Evolutionary conservation across 2,888 invertebrate genomes (phyloP), one percentile per base, ranked within the genome.

Genomic region (Candidula unifasciata): DNA sequence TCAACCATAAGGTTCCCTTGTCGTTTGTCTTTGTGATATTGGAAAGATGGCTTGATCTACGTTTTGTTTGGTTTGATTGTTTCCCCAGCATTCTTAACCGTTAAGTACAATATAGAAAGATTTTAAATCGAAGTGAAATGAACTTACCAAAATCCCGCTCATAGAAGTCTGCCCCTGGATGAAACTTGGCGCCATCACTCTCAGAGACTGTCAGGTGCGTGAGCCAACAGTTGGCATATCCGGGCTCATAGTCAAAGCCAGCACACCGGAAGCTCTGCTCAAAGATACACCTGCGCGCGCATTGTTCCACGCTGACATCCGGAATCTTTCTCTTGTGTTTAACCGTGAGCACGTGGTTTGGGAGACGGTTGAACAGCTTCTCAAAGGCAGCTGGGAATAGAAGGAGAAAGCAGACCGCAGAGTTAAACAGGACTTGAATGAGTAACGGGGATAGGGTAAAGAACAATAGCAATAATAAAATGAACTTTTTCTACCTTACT

Each of bases 331-430:
- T 87, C 81, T 91, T 90, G 84, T 92, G 92, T 35, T 87, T 87
- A 71, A 90, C 86, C 0, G 92, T 91, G 33, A 93, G 87, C 44
- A 91, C 90, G 86, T 93, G 93, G 80, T 91, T 91, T 21, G 92
- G 92, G 52, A 93, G 88, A 35, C 91, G 89, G 81, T 90, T 89
- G 87, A 92, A 93, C 13, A 91, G 84, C 69, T 90, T 90, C 66
- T 89, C 89, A 86, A 91, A 93, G 10, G 90, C 89, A 78, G 91
- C 93, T 93, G 89, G n/a, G n/a, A n/a, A n/a, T n/a, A n/a, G n/a
- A n/a, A n/a, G n/a, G n/a, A n/a, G n/a, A n/a, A n/a, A n/a, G n/a
- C n/a, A n/a, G n/a, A n/a, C n/a, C n/a, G n/a, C n/a, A n/a, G n/a
- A n/a, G n/a, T n/a, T n/a, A n/a, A n/a, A n/a, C n/a, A n/a, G n/a